phyloP scores from a whole-genome alignment of 2,113 vertebrate genomes.

The Cavia aperea region DNA sequence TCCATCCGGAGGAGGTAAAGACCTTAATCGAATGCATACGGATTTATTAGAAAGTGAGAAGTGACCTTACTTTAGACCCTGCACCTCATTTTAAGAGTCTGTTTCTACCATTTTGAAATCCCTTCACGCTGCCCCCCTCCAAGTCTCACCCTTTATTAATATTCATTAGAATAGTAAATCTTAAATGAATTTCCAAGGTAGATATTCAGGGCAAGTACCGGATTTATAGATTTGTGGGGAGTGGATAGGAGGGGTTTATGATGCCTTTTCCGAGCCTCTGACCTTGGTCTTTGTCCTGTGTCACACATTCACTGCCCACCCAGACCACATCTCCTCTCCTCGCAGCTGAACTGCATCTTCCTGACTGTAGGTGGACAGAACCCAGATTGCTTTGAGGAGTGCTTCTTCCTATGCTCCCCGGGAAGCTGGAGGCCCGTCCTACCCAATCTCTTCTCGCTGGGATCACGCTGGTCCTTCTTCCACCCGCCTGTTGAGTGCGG shows the following conservation, averaged over 20 bases:
- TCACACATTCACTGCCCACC: neutral
- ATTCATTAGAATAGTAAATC: neutral
- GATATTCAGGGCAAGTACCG: neutral
- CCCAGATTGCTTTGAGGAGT: too few species aligned
- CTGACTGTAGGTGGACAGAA: neutral
- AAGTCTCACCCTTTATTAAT: neutral
- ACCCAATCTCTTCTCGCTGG: neutral
- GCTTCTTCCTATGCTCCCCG: rapidly evolving
- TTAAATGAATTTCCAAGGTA: neutral
- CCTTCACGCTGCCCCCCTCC: neutral
- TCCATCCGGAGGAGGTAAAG: neutral
- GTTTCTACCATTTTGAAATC: neutral
- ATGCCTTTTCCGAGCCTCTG: rapidly evolving
- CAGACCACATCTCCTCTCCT: too few species aligned
- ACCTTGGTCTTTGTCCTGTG: neutral
- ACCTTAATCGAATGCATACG: neutral
- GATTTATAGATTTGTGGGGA: rapidly evolving
- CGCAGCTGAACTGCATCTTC: rapidly evolving
- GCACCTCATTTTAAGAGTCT: neutral
- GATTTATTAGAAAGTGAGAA: neutral
- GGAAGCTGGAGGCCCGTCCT: neutral
- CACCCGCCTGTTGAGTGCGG: rapidly evolving
- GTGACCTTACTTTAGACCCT: neutral
- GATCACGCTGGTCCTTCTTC: rapidly evolving
- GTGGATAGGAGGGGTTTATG: rapidly evolving